These are phyloP conservation scores for Drosophila incognita DNA, from an alignment of 2,888 invertebrate genomes.

Conservation along the genomic window DNA sequence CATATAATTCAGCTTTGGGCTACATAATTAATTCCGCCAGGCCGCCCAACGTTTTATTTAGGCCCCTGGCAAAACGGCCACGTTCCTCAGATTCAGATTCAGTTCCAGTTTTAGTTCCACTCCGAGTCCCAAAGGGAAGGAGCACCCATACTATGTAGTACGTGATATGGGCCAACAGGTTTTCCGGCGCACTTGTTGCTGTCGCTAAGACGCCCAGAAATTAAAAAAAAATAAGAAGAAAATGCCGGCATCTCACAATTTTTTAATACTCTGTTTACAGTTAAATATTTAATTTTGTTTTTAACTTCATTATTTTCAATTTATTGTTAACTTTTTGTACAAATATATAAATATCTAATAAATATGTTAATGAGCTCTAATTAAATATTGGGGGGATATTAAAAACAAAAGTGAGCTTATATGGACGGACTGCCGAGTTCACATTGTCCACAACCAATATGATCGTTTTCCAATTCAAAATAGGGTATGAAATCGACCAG, in stretches of 20 bases:
- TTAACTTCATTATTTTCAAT: neutral
- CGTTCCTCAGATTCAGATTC: neutral
- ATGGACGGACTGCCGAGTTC: neutral
- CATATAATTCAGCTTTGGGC: conserved; percentile 82
- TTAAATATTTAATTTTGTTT: neutral
- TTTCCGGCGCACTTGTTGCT: conserved; percentile 78
- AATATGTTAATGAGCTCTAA: neutral
- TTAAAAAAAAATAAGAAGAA: conserved; percentile 1
- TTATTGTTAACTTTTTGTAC: neutral
- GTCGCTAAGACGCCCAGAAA: conserved; percentile 58
- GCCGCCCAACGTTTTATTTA: conserved; percentile 69
- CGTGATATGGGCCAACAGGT: conserved; percentile 81
- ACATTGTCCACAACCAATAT: neutral
- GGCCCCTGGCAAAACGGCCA: conserved; percentile 20
- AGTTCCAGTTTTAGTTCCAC: conserved; percentile 22
- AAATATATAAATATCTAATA: neutral
- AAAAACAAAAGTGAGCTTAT: neutral
- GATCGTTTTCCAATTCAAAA: neutral
- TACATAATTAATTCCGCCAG: conserved; percentile 81
- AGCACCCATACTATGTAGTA: conserved; percentile 51
- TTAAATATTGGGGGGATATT: neutral
- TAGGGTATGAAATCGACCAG: conserved; percentile 7
- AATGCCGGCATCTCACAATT: neutral
- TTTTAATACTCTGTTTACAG: neutral
- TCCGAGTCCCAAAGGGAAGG: conserved; percentile 45